Percentiles rank a stretch among this genome's conserved stretches.
Evolutionary conservation across 2,113 vertebrate species (phyloP).

Genomic region (cat (Felis catus)): DNA sequence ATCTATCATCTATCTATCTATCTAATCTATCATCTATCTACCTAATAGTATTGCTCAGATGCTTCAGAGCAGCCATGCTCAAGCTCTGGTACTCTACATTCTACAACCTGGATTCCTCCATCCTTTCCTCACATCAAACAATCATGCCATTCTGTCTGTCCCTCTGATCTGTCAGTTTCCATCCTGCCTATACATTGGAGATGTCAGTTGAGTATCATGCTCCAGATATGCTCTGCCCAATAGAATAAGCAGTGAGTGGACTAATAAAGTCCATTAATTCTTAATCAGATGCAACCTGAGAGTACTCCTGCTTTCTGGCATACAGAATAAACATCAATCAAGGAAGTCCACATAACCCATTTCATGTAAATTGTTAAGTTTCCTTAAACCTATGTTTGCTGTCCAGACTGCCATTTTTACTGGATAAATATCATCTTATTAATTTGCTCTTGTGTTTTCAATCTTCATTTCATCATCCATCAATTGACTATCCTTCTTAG

Average conservation of each 20-base stretch:
- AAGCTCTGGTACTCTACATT: background rate
- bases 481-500: background rate
- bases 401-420: background rate
- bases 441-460: constrained; percentile 39
- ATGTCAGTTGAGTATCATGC: background rate
- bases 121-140: background rate
- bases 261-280: background rate
- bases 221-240: background rate
- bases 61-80: background rate
- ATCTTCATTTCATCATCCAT: constrained; percentile 28
- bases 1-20: background rate
- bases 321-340: background rate
- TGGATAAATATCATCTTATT: constrained; percentile 40
- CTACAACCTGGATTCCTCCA: background rate
- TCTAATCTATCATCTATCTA: no score
- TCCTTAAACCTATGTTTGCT: background rate
- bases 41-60: background rate
- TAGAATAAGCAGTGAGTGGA: background rate
- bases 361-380: constrained; percentile 17
- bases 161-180: background rate
- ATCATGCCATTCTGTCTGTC: background rate
- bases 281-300: background rate
- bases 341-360: background rate
- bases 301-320: background rate
- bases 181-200: background rate